Evolutionary conservation across 2,888 invertebrate species (phyloP).

Genomic region (Cataglyphis albicans): DNA sequence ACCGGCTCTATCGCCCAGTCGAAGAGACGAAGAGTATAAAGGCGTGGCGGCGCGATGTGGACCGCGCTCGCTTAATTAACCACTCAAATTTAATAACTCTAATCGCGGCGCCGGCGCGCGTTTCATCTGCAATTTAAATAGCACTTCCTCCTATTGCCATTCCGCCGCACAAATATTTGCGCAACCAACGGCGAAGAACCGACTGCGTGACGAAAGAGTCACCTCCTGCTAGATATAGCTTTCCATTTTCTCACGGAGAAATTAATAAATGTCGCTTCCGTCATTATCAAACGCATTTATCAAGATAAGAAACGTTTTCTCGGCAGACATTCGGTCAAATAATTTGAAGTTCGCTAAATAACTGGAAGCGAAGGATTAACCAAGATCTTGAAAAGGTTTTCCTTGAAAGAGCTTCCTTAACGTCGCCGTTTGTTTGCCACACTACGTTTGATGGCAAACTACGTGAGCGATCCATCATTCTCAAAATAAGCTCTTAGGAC

Average conservation of each 20-base stretch:
- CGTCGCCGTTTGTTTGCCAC: constrained; percentile 23
- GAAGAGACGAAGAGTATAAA: constrained; percentile 31
- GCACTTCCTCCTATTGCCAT: constrained; percentile 47
- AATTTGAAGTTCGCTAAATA: constrained; percentile 28
- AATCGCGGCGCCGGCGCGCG: constrained; percentile 42
- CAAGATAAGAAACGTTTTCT: background rate
- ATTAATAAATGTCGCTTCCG: constrained; percentile 2
- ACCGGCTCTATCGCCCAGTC: constrained; percentile 23
- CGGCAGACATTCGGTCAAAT: background rate
- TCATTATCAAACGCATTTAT: constrained; percentile 14
- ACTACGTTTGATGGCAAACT: no score
- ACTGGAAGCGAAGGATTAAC: constrained; percentile 11
- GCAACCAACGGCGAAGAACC: constrained; percentile 21
- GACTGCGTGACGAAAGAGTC: constrained; percentile 11
- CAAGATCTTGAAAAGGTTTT: constrained; percentile 32
- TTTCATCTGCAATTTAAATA: constrained; percentile 62
- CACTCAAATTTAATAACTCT: constrained; percentile 61
- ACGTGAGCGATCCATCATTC: constrained; percentile 37
- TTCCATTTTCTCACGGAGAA: background rate
- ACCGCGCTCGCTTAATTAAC: constrained; percentile 54
- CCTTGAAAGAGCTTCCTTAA: background rate
- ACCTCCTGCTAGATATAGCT: background rate
- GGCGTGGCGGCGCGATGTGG: background rate
- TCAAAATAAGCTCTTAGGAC: constrained; percentile 33
- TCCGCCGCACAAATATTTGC: constrained; percentile 60